These are phyloP conservation scores for Cebidichthys violaceus DNA, from an alignment of 2,113 vertebrate species.

Conservation along the genomic window DNA sequence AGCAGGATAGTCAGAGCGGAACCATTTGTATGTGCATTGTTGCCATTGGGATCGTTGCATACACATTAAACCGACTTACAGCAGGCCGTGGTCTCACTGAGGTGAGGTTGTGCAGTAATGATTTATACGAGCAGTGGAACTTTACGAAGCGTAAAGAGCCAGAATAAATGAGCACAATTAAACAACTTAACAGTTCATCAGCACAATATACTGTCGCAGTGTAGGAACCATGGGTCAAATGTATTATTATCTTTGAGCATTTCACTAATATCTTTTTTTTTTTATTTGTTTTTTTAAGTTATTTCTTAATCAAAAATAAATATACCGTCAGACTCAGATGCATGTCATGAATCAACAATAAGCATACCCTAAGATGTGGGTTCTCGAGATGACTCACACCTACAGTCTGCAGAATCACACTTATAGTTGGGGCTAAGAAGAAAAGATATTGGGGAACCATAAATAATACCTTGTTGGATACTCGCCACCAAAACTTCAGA, in stretches of 20 bases:
- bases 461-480: slow-evolving; percentile 13
- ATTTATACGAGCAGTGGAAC: too few species aligned
- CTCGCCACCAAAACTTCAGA: neutral
- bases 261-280: neutral
- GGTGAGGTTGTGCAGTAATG: too few species aligned
- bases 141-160: too few species aligned
- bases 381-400: slow-evolving; percentile 41
- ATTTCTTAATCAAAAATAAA: neutral
- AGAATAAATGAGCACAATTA: too few species aligned
- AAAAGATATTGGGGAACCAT: slow-evolving; percentile 8
- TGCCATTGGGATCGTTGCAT: too few species aligned
- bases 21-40: too few species aligned
- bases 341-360: neutral
- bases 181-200: too few species aligned
- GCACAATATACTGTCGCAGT: too few species aligned
- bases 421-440: slow-evolving; percentile 9
- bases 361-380: slow-evolving; percentile 1
- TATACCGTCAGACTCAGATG: neutral
- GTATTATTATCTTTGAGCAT: neutral
- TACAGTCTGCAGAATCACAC: slow-evolving; percentile 15
- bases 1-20: too few species aligned
- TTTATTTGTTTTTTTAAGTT: neutral
- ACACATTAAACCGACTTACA: too few species aligned
- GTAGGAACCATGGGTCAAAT: too few species aligned
- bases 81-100: too few species aligned